phyloP scores from a whole-genome alignment of 2,888 invertebrate genomes.

The Drosophila borealis region DNA sequence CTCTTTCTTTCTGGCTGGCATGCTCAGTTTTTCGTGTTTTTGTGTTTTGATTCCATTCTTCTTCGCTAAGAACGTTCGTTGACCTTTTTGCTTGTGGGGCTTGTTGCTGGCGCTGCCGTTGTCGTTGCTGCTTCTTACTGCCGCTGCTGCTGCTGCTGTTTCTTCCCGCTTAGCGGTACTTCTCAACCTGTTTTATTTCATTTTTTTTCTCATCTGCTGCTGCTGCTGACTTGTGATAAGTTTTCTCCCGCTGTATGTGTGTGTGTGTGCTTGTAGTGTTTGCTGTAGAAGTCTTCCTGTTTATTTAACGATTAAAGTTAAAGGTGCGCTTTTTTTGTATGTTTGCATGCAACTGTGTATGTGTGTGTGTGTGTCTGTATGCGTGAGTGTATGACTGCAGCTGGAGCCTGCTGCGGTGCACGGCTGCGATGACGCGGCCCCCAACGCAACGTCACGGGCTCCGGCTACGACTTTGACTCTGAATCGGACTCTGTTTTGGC shows the following conservation, averaged over 20 bases:
- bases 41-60: conserved; percentile 84
- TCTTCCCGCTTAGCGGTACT: conserved; percentile 77
- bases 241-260: conserved; percentile 38
- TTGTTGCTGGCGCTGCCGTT: conserved; percentile 48
- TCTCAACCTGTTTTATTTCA: conserved; percentile 78
- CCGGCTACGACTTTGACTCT: conserved; percentile 32
- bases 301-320: conserved; percentile 75
- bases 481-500: conserved; percentile 11
- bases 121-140: conserved; percentile 3
- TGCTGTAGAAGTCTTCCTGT: conserved; percentile 79
- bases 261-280: conserved; percentile 39
- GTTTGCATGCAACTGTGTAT: conserved; percentile 4
- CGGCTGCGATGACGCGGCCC: conserved; percentile 64
- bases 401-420: conserved; percentile 45
- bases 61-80: conserved; percentile 84
- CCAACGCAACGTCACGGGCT: conserved; percentile 58
- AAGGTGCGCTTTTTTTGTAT: conserved; percentile 55
- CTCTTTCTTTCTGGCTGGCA: conserved; percentile 41
- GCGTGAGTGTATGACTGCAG: conserved; percentile 38
- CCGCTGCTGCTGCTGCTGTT: conserved; percentile 27
- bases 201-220: conserved; percentile 39
- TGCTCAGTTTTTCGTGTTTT: conserved; percentile 77
- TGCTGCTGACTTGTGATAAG: conserved; percentile 64
- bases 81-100: conserved; percentile 75
- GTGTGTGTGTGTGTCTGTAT: conserved; percentile 14